Evolutionary conservation across 2,797 vertebrate species (phyloP), one percentile per base, ranked within the genome.

Genomic region (Phalanger gymnotis): DNA sequence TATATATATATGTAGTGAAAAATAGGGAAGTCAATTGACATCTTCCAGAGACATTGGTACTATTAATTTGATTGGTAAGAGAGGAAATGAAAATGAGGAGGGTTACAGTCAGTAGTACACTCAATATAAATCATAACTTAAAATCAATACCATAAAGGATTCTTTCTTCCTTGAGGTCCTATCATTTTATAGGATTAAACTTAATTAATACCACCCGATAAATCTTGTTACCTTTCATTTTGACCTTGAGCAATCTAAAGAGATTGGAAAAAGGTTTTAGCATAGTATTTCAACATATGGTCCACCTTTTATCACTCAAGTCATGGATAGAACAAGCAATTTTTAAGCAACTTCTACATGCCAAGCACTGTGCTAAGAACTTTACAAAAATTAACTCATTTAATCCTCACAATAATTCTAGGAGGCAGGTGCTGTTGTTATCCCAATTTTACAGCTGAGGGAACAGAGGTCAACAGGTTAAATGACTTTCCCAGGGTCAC

Each of bases 171-270:
- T 81, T 51, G 40, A 81, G 73, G 19, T 7, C 40, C 73, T 27
- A 47, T 9, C 53, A 47, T 96, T 95, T 52, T 3, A 53, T 25
- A 51, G 53, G 14, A 87, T 13, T 4, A 66, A 92, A 94, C 25
- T 2, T 28, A 92, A 66, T 92, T 95, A 1, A 81, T 47, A 81
- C 40, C 51, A 19, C 31, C 81, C 90, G 51, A 51, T 5, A 54
- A 57, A n/a, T 13, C 13, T 4, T 14, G 0, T 92, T 95, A 87
- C 2, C 7, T 30, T 5, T 92, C 54, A 10, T 30, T 13, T 93
- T 95, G 51, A 94, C 94, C 27, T 19, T 61, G 90, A 90, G 92
- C 89, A 47, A 93, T 92, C 96, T 97, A 61, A 92, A 40, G 31
- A 90, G 57, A 47, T 81, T 81, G 40, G 25, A 47, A 81, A 47